phyloP scores from a whole-genome alignment of 1,140 invertebrate genomes.

The Bombus terrestris region DNA sequence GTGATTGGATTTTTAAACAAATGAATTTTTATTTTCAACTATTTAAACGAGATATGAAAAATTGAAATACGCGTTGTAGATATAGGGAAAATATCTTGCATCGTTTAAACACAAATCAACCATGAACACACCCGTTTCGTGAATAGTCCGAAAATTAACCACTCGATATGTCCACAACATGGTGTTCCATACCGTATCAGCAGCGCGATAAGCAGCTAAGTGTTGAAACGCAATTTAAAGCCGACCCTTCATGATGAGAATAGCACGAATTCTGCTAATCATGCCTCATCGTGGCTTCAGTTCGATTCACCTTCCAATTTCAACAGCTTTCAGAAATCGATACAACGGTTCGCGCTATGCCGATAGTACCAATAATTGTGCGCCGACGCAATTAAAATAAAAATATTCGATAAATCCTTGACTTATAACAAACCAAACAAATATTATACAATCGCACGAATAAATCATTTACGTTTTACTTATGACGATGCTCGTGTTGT shows the following conservation, averaged over 20 bases:
- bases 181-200: not conserved
- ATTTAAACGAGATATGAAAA: too few species aligned
- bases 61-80: too few species aligned
- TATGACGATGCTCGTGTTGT: too few species aligned
- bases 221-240: slow-evolving; percentile 1
- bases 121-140: too few species aligned
- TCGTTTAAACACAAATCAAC: not conserved
- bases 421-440: not conserved
- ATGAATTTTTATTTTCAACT: too few species aligned
- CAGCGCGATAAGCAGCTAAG: not conserved
- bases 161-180: not conserved
- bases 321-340: not conserved
- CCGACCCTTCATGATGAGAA: not conserved
- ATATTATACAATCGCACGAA: not conserved
- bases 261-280: slow-evolving; percentile 3
- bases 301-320: not conserved
- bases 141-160: not conserved
- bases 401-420: not conserved
- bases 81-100: not conserved
- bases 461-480: too few species aligned
- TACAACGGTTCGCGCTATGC: not conserved
- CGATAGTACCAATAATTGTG: too few species aligned
- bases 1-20: too few species aligned
- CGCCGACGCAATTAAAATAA: too few species aligned
- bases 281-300: not conserved